These are phyloP conservation scores for Oxyscelio sp. DNA, from an alignment of 2,888 invertebrate species.

Conservation along the genomic window DNA sequence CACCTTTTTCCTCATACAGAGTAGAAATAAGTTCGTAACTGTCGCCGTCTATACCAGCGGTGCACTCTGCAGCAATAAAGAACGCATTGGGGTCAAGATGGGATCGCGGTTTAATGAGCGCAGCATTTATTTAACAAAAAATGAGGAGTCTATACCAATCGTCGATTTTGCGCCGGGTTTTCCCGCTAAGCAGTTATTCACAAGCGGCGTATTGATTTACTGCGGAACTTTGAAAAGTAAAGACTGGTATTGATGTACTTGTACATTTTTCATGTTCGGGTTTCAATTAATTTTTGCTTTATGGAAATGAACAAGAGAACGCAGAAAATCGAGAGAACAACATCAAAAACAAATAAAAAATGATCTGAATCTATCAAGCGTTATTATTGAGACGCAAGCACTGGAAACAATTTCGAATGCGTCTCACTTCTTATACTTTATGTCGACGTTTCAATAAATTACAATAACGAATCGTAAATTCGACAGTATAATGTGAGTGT, in stretches of 20 bases:
- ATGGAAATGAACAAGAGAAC: background rate
- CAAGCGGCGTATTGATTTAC: constrained; percentile 39
- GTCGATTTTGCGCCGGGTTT: constrained; percentile 27
- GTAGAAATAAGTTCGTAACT: constrained; percentile 63
- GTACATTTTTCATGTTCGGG: constrained; percentile 33
- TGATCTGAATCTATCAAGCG: constrained; percentile 26
- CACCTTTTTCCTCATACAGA: constrained; percentile 58
- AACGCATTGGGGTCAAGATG: constrained; percentile 39
- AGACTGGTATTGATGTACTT: constrained; percentile 46
- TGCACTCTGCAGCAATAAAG: constrained; percentile 52
- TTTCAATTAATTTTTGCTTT: constrained; percentile 44
- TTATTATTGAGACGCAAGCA: too few relatives aligned
- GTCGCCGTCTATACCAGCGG: constrained; percentile 34
- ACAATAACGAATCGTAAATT: background rate
- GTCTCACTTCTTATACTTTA: background rate
- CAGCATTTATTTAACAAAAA: constrained; percentile 23
- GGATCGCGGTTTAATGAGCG: constrained; percentile 18
- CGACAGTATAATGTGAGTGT: background rate
- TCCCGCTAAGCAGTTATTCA: constrained; percentile 24
- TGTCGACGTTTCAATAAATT: background rate
- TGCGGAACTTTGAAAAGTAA: constrained; percentile 54
- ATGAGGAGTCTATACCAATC: constrained; percentile 16
- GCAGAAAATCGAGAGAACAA: background rate
- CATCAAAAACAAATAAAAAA: constrained; percentile 17
- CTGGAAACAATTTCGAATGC: background rate